Conservation (phyloP, 2,113 vertebrate species). For the Silurus asotus region DNA sequence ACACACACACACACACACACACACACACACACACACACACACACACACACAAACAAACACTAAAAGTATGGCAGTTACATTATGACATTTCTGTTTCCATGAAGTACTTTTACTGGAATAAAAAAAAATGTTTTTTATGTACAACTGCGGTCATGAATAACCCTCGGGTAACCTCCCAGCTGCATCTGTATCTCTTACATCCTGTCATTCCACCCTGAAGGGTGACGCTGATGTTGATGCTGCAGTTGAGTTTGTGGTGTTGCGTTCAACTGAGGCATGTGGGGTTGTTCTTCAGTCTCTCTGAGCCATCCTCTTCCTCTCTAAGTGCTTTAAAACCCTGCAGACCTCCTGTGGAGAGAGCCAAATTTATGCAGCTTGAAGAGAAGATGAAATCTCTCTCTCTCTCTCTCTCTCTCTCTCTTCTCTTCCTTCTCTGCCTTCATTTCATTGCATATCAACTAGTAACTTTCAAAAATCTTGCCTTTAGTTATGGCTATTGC, state of each 20-base stretch:
- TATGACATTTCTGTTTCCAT: not conserved
- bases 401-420: not conserved
- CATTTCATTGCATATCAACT: not conserved
- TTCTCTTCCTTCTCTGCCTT: not conserved
- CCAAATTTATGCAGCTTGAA: conserved; percentile 20
- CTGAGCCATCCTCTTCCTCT: conserved; percentile 2
- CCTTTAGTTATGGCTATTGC: not conserved
- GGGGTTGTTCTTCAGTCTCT: conserved; percentile 25
- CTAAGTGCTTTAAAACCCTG: conserved; percentile 36
- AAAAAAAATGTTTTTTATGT: not conserved
- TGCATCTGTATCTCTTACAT: not conserved
- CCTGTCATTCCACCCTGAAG: not conserved
- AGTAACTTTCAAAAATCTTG: conserved; percentile 13
- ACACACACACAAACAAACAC: not conserved
- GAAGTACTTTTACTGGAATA: no score
- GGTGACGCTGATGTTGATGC: not conserved
- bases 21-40: not conserved
- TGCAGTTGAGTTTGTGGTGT: not conserved
- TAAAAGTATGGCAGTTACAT: not conserved
- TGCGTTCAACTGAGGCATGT: not conserved
- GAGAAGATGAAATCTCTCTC: conserved; percentile 12
- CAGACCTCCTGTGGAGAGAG: conserved; percentile 24
- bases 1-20: not conserved
- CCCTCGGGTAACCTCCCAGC: conserved; percentile 3
- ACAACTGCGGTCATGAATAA: not conserved